Base-by-base conservation (phyloP, 2,888 invertebrate genomes). In the Lycia hirtaria region DNA sequence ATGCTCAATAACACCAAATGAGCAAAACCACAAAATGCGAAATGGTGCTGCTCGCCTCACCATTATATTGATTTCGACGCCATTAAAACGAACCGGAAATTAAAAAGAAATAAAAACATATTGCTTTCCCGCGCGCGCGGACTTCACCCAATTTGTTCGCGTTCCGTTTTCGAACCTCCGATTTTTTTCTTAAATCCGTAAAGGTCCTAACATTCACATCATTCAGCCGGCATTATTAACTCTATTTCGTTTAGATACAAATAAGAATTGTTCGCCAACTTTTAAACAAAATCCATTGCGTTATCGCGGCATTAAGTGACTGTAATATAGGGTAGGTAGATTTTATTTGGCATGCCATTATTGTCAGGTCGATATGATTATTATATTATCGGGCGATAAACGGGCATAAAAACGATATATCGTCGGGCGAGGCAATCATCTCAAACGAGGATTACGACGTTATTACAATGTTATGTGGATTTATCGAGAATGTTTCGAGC, bases 31-130 rank as follows among this genome's bases (percentile, higher is more conserved):
- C 89, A 87, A 84, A 88, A 88, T 83, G 85, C 85, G 84, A 86
- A 87, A 86, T 85, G 83, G 81, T 84, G 84, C 80, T 81, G 79
- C 75, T 80, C 83, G 87, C 81, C 78, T 78, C 82, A 83, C 87
- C 88, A 89, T 89, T 84, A 90, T 90, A 90, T 90, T 89, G 89
- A 89, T 90, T 90, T 89, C 89, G 87, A 87, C 89, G 89, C 89
- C 89, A 90, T 90, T 89, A 89, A 87, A 88, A 80, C 86, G 83
- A 83, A 88, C 89, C 89, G 89, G 90, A 89, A 90, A 90, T 89
- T 90, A 89, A 90, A 90, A 89, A 90, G 88, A 87, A 89, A 89
- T 89, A 89, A 90, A 90, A 90, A 89, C 85, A 88, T 88, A 89
- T 88, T 88, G 89, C 89, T 85, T 89, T 87, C 89, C 89, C 87